Base-by-base conservation (phyloP, 2,797 vertebrate genomes). In the Spheniscus humboldti region DNA sequence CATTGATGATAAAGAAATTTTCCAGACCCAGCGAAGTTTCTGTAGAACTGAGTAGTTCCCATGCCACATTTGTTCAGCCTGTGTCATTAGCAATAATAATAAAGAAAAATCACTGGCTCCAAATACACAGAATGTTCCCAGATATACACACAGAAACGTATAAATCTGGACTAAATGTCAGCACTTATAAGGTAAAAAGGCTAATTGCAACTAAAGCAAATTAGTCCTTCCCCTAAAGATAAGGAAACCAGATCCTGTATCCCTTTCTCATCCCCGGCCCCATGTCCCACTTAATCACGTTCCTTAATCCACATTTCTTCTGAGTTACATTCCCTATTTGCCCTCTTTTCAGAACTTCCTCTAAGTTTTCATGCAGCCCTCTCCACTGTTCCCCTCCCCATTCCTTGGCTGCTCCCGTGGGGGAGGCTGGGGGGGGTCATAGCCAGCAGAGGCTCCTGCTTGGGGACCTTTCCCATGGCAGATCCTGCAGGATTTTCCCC, bases 121-220 rank as follows among this genome's bases (percentile, higher is more conserved):
- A 88, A 55, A 73, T 9, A 45, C 43, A 39, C 68, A 92, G 90
- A 27, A 77, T 48, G 64, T 59, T 80, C 80, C 81, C 92, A 86
- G 94, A 43, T 78, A 77, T 6, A 59, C 62, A n/a, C 73, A 25
- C 73, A 90, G 77, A 47, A 90, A 75, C 12, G 11, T 60, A 72
- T 83, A 86, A 92, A 90, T 92, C 76, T 62, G 79, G 27, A 23
- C 1, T 11, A 73, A 90, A 86, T 69, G 41, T 90, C 92, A 94
- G 73, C 85, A 55, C 85, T 76, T 88, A 18, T 0, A 50, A 94
- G 79, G 76, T 56, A 75, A 86, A 91, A 88, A 86, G 41, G 64
- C 60, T 95, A 88, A 94, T 72, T 95, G 88, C 85, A 86, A 25
- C 47, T 50, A 24, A 86, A 96, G 73, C 69, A 93, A 95, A 81